Percentiles rank a stretch among this genome's conserved stretches.
Evolutionary conservation across 2,797 vertebrate genomes (phyloP).

Genomic region (Lithobates pipiens): DNA sequence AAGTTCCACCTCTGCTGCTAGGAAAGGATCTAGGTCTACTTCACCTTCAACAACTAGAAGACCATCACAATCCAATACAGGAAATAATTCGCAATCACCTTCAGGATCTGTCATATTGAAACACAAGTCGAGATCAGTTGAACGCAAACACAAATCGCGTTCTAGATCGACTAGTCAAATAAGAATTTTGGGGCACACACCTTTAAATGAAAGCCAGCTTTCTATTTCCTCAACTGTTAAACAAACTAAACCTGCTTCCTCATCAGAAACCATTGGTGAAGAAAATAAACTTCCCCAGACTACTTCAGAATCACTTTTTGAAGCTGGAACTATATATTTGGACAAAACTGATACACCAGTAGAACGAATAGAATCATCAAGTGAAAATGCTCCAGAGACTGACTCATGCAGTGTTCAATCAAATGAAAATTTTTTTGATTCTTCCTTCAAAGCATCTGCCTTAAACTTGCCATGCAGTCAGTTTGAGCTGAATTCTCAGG

Average conservation of each 20-base stretch:
- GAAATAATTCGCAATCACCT: background rate
- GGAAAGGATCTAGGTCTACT: background rate
- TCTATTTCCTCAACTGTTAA: background rate
- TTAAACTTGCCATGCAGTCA: background rate
- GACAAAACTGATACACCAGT: background rate
- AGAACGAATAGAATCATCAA: background rate
- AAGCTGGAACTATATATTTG: background rate
- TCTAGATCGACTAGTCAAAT: background rate
- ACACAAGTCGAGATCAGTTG: constrained; percentile 11
- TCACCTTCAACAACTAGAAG: background rate
- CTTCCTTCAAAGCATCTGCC: background rate
- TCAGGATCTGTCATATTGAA: background rate
- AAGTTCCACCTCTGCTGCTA: constrained; percentile 13
- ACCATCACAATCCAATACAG: background rate
- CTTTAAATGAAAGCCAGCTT: background rate
- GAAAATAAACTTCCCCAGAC: background rate
- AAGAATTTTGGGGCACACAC: background rate
- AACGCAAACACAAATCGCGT: constrained; percentile 40
- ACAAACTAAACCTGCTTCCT: background rate
- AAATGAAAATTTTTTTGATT: background rate
- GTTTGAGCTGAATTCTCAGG: background rate
- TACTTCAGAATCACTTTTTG: background rate
- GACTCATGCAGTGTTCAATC: background rate
- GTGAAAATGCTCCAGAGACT: background rate
- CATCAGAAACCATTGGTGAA: background rate